Conservation (phyloP, 53 echinoderm and acorn worm species). For the Henricia sp. region DNA sequence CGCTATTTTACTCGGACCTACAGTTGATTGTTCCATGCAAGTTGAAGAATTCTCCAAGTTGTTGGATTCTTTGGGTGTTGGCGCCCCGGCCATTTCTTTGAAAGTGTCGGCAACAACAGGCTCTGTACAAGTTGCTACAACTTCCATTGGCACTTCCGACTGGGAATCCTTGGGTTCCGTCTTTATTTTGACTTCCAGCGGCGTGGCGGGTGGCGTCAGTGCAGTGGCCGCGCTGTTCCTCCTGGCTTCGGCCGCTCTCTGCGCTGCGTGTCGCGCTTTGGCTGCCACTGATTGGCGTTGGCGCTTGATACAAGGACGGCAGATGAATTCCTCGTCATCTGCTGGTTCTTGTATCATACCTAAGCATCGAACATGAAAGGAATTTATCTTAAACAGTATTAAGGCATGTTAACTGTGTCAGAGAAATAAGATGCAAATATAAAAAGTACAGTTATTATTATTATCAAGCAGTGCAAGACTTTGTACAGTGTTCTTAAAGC, state of each 20-base stretch:
- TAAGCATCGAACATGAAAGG: too few species aligned
- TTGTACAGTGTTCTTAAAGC: too few species aligned
- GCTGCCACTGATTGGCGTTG: slow-evolving; percentile 69
- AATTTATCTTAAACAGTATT: too few species aligned
- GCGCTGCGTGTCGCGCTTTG: slow-evolving; percentile 70
- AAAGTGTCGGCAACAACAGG: neutral
- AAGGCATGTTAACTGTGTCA: too few species aligned
- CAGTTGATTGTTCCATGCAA: neutral
- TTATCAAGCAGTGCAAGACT: too few species aligned
- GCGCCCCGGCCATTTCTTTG: neutral
- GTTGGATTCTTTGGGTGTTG: neutral
- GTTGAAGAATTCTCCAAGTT: neutral
- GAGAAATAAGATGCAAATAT: too few species aligned
- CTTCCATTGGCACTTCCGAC: slow-evolving; percentile 14
- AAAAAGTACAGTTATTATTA: too few species aligned
- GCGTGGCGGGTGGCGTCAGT: slow-evolving; percentile 50
- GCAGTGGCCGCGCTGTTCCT: slow-evolving; percentile 53
- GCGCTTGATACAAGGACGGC: slow-evolving; percentile 84
- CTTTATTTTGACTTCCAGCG: slow-evolving; percentile 30
- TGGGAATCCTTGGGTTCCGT: slow-evolving; percentile 39
- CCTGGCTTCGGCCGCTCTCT: slow-evolving; percentile 53
- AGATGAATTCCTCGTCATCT: slow-evolving; percentile 94
- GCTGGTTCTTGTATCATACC: slow-evolving; percentile 92
- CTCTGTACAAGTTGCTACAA: neutral
- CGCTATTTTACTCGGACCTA: neutral